Percentiles rank a stretch among this genome's conserved stretches.
Evolutionary conservation across 2,888 invertebrate genomes (phyloP).

Genomic region (Melinaea marsaeus): DNA sequence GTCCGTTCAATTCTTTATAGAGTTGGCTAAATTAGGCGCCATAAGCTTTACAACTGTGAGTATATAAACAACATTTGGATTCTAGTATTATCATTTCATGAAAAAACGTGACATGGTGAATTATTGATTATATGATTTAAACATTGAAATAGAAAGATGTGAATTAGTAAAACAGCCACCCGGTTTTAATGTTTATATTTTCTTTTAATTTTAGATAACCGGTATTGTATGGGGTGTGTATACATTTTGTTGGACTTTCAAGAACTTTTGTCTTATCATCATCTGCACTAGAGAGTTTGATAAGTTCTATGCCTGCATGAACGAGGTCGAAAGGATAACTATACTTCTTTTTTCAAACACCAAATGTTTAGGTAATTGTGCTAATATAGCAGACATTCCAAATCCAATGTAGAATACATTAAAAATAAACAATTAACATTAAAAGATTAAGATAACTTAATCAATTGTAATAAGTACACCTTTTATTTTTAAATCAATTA

Average conservation of each 20-base stretch:
- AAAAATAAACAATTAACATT: slow-evolving; percentile 5
- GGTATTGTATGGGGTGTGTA: not conserved
- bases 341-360: slow-evolving; percentile 5
- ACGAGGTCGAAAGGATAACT: slow-evolving; percentile 18
- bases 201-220: slow-evolving; percentile 10
- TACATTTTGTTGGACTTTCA: slow-evolving; percentile 14
- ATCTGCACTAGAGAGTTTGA: slow-evolving; percentile 23
- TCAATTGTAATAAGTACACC: no score
- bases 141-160: no score
- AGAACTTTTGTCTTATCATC: slow-evolving; percentile 18
- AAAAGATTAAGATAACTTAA: not conserved
- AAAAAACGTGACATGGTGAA: no score
- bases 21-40: slow-evolving; percentile 15
- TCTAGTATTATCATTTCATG: no score
- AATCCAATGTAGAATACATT: not conserved
- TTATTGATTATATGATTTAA: no score
- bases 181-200: not conserved
- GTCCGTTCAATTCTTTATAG: slow-evolving; percentile 19
- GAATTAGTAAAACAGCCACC: no score
- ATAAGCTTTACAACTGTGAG: slow-evolving; percentile 9
- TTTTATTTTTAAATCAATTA: not conserved
- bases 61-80: not conserved
- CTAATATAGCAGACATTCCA: not conserved
- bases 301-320: slow-evolving; percentile 19
- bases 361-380: slow-evolving; percentile 10